Evolutionary conservation across 2,113 vertebrate genomes (phyloP).

Genomic region (Ellobius talpinus): DNA sequence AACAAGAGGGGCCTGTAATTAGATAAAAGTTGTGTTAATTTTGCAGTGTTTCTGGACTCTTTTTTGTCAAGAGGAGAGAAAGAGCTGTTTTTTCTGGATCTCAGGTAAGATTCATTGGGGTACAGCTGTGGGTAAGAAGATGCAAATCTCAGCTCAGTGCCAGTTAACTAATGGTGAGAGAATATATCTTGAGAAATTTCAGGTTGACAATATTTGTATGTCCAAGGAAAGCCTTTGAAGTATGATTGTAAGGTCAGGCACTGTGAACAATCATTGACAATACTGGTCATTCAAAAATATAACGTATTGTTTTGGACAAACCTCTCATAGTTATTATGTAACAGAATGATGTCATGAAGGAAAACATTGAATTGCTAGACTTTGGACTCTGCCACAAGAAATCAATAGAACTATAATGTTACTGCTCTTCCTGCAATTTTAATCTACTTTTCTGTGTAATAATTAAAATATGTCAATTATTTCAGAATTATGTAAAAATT

Average conservation of each 20-base stretch:
- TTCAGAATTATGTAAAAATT: conserved; percentile 46
- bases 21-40: conserved; percentile 4
- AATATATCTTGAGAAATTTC: not conserved
- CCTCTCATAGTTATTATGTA: not conserved
- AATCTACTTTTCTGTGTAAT: conserved; percentile 54
- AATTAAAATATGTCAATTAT: conserved; percentile 42
- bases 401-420: conserved; percentile 62
- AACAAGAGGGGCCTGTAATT: not conserved
- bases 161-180: not conserved
- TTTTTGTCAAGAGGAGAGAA: not conserved
- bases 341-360: conserved; percentile 5
- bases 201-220: not conserved
- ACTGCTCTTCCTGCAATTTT: conserved; percentile 70
- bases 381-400: conserved; percentile 49
- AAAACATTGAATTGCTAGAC: conserved; percentile 55
- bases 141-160: not conserved
- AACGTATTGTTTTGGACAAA: conserved; percentile 34
- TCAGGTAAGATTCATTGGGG: not conserved
- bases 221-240: conserved; percentile 66
- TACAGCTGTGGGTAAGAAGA: not conserved
- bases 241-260: conserved; percentile 29
- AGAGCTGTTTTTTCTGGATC: not conserved
- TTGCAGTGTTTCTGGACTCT: not conserved
- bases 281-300: conserved; percentile 1
- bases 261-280: not conserved